A percentile compares a stretch with the other conserved stretches of the same genome.
phyloP scores from a whole-genome alignment of 1,140 invertebrate species.

The Hyles euphorbiae region DNA sequence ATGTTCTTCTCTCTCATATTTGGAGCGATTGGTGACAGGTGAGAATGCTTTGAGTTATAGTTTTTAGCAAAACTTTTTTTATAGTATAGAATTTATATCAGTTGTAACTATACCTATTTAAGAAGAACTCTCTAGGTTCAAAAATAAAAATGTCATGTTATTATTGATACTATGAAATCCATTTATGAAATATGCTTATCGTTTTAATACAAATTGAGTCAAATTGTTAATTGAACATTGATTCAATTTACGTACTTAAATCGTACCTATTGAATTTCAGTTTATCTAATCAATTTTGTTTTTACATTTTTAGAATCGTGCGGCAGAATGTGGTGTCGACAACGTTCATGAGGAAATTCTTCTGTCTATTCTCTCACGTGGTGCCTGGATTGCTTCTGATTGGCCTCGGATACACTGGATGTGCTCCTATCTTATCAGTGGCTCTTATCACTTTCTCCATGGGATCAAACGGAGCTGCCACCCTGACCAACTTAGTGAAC shows the following conservation, averaged over 20 bases:
- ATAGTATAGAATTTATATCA: too few species aligned
- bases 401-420: conserved; percentile 81
- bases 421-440: conserved; percentile 79
- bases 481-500: conserved; percentile 88
- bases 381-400: conserved; percentile 82
- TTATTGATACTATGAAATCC: too few species aligned
- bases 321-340: conserved; percentile 76
- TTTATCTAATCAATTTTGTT: background rate
- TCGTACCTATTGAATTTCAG: too few species aligned
- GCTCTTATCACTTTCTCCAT: conserved; percentile 84
- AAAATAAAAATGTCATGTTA: too few species aligned
- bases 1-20: conserved; percentile 81
- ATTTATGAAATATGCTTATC: too few species aligned
- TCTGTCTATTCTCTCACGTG: conserved; percentile 84
- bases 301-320: conserved; percentile 64
- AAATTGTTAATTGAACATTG: too few species aligned
- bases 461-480: conserved; percentile 88
- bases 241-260: too few species aligned
- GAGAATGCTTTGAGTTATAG: background rate
- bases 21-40: conserved; percentile 81
- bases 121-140: too few species aligned
- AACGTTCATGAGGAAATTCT: conserved; percentile 82
- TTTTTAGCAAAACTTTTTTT: background rate
- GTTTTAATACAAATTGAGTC: too few species aligned
- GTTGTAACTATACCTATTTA: too few species aligned